Percentiles rank a stretch among this genome's conserved stretches.
Conservation (phyloP, 2,797 vertebrate genomes). For the Galago senegalensis region DNA sequence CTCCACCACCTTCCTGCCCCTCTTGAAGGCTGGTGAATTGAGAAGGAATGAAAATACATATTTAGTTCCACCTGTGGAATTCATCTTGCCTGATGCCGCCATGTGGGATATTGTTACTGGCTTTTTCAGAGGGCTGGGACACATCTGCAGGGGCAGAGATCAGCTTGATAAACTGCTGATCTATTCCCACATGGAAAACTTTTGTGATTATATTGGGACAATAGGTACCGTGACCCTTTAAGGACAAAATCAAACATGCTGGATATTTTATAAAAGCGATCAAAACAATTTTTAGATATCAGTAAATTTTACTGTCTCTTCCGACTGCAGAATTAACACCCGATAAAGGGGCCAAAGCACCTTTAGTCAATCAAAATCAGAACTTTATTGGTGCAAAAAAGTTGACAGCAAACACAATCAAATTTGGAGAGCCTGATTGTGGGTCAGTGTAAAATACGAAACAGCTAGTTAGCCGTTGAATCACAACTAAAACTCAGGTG, state of each 20-base stretch:
- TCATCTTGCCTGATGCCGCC: slow-evolving; percentile 64
- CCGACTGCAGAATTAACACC: slow-evolving; percentile 48
- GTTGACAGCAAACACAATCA: not conserved
- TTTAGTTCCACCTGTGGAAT: slow-evolving; percentile 67
- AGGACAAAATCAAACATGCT: slow-evolving; percentile 75
- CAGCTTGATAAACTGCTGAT: slow-evolving; percentile 66
- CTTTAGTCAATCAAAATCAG: not conserved
- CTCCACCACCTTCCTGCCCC: not conserved
- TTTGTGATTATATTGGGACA: slow-evolving; percentile 72
- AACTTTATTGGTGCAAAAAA: not conserved
- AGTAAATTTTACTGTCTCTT: slow-evolving; percentile 66
- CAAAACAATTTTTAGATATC: slow-evolving; percentile 68
- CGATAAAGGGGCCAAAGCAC: not conserved
- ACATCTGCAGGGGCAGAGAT: slow-evolving; percentile 55
- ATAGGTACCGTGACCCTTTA: slow-evolving; percentile 72
- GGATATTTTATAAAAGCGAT: slow-evolving; percentile 65
- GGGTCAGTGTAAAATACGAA: not conserved
- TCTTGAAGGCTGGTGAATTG: not conserved
- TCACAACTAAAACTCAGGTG: not conserved
- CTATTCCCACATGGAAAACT: slow-evolving; percentile 68
- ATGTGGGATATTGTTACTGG: slow-evolving; percentile 39
- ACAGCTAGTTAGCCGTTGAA: not conserved
- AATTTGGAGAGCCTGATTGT: not conserved
- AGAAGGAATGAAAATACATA: slow-evolving; percentile 69
- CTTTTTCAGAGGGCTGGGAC: slow-evolving; percentile 41